phyloP scores from a whole-genome alignment of 2,797 vertebrate species.

The Cirrhinus mrigala region DNA sequence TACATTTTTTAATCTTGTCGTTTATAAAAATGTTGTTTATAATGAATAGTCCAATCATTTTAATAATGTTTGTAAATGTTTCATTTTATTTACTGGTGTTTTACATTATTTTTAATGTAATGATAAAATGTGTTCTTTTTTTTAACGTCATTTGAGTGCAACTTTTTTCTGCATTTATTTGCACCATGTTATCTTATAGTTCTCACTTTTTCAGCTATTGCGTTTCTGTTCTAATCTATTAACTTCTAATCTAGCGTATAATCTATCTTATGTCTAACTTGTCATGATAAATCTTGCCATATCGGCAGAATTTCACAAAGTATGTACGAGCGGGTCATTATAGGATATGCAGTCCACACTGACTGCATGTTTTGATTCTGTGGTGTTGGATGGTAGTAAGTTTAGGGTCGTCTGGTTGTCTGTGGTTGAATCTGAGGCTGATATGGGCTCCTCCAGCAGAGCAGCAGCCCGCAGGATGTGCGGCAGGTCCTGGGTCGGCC shows the following conservation, averaged over 20 bases:
- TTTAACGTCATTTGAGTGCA: too few relatives aligned
- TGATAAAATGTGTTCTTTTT: too few relatives aligned
- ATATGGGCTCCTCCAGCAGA: constrained; percentile 19
- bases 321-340: not conserved
- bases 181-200: not conserved
- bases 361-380: constrained; percentile 9
- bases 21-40: not conserved
- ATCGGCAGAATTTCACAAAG: not conserved
- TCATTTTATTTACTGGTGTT: not conserved
- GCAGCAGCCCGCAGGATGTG: constrained; percentile 1
- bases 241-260: not conserved
- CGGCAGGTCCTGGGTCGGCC: constrained; percentile 27
- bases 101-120: too few relatives aligned
- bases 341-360: not conserved
- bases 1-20: not conserved
- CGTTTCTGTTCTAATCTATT: not conserved
- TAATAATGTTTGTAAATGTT: too few relatives aligned
- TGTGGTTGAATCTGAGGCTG: constrained; percentile 30
- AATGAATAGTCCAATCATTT: not conserved
- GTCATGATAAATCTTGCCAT: not conserved
- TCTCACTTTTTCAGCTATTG: not conserved
- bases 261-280: not conserved
- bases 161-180: not conserved
- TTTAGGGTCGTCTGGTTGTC: constrained; percentile 1
- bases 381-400: constrained; percentile 9